A percentile compares a stretch with the other conserved stretches of the same genome.
Conservation (phyloP, 64 coral and sea anemone genomes). For the Cladopsammia gracilis region DNA sequence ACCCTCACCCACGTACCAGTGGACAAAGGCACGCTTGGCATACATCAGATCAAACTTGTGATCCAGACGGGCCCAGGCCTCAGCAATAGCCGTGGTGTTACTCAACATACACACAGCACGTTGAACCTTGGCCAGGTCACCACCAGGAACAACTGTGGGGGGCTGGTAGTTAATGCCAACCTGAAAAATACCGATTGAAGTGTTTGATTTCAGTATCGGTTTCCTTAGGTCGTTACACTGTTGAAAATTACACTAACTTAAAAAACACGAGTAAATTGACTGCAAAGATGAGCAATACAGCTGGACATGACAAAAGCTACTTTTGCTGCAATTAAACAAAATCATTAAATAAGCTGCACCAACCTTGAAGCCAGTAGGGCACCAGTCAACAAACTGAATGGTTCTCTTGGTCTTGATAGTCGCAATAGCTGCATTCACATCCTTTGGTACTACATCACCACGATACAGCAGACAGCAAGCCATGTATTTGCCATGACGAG, state of each 20-base stretch:
- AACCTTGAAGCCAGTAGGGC: slow-evolving; percentile 39
- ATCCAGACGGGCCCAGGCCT: slow-evolving; percentile 48
- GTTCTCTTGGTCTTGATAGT: slow-evolving; percentile 48
- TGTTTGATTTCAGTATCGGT: too few species aligned
- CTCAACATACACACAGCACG: slow-evolving; percentile 39
- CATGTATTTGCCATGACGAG: slow-evolving; percentile 47
- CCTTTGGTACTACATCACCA: slow-evolving; percentile 34
- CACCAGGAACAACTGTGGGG: slow-evolving; percentile 45
- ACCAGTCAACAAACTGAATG: slow-evolving; percentile 53
- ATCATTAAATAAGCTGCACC: neutral
- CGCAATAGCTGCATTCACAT: slow-evolving; percentile 46
- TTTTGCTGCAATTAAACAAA: too few species aligned
- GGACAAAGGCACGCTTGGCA: slow-evolving; percentile 39
- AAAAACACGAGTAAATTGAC: too few species aligned
- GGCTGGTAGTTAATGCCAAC: slow-evolving; percentile 48
- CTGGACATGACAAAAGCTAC: too few species aligned
- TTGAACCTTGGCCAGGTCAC: slow-evolving; percentile 38
- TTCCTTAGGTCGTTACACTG: too few species aligned
- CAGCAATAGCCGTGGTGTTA: slow-evolving; percentile 50
- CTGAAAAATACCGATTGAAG: neutral
- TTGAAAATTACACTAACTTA: too few species aligned
- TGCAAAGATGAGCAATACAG: too few species aligned
- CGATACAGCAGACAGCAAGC: slow-evolving; percentile 29
- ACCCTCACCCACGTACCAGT: slow-evolving; percentile 48
- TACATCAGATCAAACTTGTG: slow-evolving; percentile 60